Percentiles rank a stretch among this genome's conserved stretches.
These are phyloP conservation scores for Aurelia sp. DNA, from an alignment of 30 jellyfish, hydroid and myxozoan genomes.

Conservation along the genomic window DNA sequence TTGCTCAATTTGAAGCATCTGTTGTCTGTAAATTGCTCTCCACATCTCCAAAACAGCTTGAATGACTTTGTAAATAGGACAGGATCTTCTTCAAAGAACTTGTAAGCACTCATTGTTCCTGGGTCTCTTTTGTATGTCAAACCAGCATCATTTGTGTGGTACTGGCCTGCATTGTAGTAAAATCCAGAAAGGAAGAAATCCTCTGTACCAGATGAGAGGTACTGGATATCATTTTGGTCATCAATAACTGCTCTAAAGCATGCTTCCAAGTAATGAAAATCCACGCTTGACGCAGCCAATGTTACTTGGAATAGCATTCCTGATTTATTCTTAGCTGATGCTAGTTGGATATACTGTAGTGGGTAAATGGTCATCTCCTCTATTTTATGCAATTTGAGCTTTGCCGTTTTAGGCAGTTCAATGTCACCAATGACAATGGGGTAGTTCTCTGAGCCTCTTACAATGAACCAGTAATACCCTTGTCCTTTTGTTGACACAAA, in stretches of 20 bases:
- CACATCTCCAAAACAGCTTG: conserved; percentile 82
- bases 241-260: conserved; percentile 71
- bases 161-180: conserved; percentile 74
- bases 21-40: conserved; percentile 56
- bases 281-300: conserved; percentile 71
- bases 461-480: conserved; percentile 76
- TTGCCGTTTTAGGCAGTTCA: conserved; percentile 73
- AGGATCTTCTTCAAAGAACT: conserved; percentile 86
- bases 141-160: conserved; percentile 87
- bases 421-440: conserved; percentile 79
- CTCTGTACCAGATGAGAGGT: conserved; percentile 88
- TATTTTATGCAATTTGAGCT: conserved; percentile 52
- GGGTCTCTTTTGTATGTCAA: conserved; percentile 62
- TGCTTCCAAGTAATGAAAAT: conserved; percentile 82
- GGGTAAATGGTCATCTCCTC: conserved; percentile 52
- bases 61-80: conserved; percentile 62
- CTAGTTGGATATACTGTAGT: conserved; percentile 39
- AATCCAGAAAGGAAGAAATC: conserved; percentile 86
- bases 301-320: conserved; percentile 81
- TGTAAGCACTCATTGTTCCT: conserved; percentile 93
- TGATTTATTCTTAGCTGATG: conserved; percentile 46
- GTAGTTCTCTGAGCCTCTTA: conserved; percentile 83
- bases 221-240: conserved; percentile 54
- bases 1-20: conserved; percentile 33
- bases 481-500: conserved; percentile 31